Evolutionary conservation across 2,888 invertebrate genomes (phyloP), one percentile per base, ranked within the genome.

Genomic region (Calameuta filiformis): DNA sequence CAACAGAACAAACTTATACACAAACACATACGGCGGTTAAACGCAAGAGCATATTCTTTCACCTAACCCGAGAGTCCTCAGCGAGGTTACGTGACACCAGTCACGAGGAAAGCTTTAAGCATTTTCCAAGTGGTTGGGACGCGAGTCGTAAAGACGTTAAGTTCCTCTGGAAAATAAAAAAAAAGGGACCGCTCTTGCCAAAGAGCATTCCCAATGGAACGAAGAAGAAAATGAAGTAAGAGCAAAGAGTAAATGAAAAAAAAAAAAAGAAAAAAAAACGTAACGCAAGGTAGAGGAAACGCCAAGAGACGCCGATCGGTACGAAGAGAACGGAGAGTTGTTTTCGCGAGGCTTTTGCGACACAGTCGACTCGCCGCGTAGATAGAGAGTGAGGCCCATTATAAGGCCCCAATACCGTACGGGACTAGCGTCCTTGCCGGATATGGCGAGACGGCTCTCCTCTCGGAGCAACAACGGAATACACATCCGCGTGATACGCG

Each of bases 391-490:
- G 82, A 82, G 83, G 84, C 83, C 85, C 85, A 85, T 88, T 86
- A 86, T 82, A 81, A 84, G 85, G 79, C 79, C 56, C 82, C 85
- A 81, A 84, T 84, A 80, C 83, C 83, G 83, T 83, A 85, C 81
- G 81, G 23, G 80, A 85, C 80, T 81, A 79, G 80, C 87, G 89
- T 85, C 89, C 89, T 89, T 89, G 89, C 88, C 88, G 82, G 82
- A 88, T 88, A 88, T 87, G 88, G 89, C 81, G 82, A 88, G 88
- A 88, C 88, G 80, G 83, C 84, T 86, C 84, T 83, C 81, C 83
- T 80, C 83, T 56, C 56, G 56, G 82, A 77, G 75, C 75, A 69
- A 31, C 40, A 35, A 69, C 33, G 71, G 77, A 77, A 37, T 33
- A 71, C 71, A 71, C 71, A 71, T 71, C 71, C 71, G 71, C 33